phyloP scores from a whole-genome alignment of 1,140 invertebrate genomes.

The Scaptomyza hsui region DNA sequence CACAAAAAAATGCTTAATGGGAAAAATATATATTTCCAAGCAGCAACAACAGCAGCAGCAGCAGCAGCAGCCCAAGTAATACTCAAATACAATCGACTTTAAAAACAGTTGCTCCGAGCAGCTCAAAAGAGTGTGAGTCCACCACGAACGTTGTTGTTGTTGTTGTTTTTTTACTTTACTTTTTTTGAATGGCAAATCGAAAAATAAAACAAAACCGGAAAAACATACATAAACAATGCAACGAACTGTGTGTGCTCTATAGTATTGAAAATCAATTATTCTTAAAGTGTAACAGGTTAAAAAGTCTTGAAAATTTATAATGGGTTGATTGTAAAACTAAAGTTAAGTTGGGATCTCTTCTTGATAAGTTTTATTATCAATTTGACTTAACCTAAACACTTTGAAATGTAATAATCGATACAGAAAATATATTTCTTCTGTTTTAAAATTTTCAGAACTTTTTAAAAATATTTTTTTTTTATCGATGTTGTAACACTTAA shows the following conservation, averaged over 20 bases:
- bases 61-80: conserved; percentile 49
- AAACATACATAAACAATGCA: conserved; percentile 43
- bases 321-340: no score
- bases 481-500: no score
- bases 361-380: no score
- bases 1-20: conserved; percentile 75
- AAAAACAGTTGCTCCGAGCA: conserved; percentile 50
- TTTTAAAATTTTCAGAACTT: no score
- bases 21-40: conserved; percentile 76
- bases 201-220: conserved; percentile 80
- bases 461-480: no score
- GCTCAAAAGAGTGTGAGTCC: conserved; percentile 61
- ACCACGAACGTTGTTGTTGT: conserved; percentile 21
- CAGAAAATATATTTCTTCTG: no score
- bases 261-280: neutral
- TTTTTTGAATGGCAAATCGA: conserved; percentile 75
- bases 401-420: no score
- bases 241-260: conserved; percentile 55
- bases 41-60: conserved; percentile 20
- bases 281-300: no score
- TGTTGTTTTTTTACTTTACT: neutral
- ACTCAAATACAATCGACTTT: conserved; percentile 21
- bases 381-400: no score
- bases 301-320: no score
- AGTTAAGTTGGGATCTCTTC: no score